A percentile compares a stretch with the other conserved stretches of the same genome.
phyloP scores from a whole-genome alignment of 2,888 invertebrate species.

The Agrotis puta region DNA sequence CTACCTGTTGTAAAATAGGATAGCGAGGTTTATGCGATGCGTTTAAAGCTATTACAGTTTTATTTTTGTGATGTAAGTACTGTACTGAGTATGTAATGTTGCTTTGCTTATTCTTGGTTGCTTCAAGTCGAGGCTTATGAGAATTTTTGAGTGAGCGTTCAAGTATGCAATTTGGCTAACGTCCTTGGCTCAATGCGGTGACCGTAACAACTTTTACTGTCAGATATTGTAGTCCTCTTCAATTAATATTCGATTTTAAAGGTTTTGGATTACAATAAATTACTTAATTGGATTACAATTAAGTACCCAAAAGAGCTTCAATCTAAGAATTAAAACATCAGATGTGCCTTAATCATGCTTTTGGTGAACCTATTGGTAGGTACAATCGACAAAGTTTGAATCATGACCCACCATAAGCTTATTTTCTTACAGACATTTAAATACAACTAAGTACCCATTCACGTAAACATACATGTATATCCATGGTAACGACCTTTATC shows the following conservation, averaged over 20 bases:
- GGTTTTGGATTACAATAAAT: neutral
- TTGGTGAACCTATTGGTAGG: neutral
- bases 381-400: no score
- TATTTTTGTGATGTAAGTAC: constrained; percentile 40
- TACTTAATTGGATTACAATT: no score
- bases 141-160: constrained; percentile 1
- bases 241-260: neutral
- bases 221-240: neutral
- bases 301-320: neutral
- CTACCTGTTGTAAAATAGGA: constrained; percentile 64
- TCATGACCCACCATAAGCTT: no score
- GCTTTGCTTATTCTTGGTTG: neutral
- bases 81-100: constrained; percentile 14
- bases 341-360: neutral
- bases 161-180: neutral
- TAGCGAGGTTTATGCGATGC: constrained; percentile 46
- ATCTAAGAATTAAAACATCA: neutral
- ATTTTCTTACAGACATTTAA: no score
- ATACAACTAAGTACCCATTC: no score
- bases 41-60: constrained; percentile 45
- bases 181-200: neutral
- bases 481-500: no score
- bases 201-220: neutral
- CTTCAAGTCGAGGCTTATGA: neutral
- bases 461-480: no score